Conservation (phyloP, 2,888 invertebrate genomes). For the Drosophila emarginata region DNA sequence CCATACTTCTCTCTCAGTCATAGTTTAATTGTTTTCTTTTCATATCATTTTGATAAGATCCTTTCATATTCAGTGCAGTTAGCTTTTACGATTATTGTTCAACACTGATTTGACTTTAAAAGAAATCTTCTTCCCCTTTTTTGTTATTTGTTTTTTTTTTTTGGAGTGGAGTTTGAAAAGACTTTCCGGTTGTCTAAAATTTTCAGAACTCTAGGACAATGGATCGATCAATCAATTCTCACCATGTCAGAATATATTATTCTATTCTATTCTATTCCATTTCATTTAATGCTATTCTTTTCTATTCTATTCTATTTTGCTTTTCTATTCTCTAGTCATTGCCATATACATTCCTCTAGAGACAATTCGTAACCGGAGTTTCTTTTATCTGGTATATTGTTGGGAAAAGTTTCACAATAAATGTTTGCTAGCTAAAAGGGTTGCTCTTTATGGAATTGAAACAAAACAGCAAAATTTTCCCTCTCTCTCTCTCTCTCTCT, state of each 20-base stretch:
- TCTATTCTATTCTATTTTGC: not conserved
- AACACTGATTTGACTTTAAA: not conserved
- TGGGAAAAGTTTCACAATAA: conserved; percentile 46
- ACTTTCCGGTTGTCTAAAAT: not conserved
- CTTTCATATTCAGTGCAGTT: not conserved
- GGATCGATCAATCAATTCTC: conserved; percentile 8
- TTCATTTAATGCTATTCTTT: not conserved
- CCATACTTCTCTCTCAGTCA: not conserved
- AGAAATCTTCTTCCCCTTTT: not conserved
- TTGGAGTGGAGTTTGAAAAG: not conserved
- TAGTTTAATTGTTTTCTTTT: not conserved
- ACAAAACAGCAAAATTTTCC: conserved; percentile 2
- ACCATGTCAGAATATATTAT: conserved; percentile 5
- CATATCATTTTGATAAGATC: not conserved
- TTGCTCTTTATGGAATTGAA: conserved; percentile 15
- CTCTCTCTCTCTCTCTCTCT: not conserved
- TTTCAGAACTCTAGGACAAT: not conserved
- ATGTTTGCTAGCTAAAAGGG: conserved; percentile 41
- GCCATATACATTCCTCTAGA: not conserved
- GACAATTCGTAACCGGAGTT: conserved; percentile 8
- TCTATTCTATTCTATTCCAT: not conserved
- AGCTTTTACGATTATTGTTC: not conserved
- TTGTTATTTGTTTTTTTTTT: not conserved
- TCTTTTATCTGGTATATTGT: conserved; percentile 9
- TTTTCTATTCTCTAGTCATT: not conserved